Evolutionary conservation across 2,888 invertebrate species (phyloP), one percentile per base, ranked within the genome.

Genomic region (Archaeoteleia sp.): DNA sequence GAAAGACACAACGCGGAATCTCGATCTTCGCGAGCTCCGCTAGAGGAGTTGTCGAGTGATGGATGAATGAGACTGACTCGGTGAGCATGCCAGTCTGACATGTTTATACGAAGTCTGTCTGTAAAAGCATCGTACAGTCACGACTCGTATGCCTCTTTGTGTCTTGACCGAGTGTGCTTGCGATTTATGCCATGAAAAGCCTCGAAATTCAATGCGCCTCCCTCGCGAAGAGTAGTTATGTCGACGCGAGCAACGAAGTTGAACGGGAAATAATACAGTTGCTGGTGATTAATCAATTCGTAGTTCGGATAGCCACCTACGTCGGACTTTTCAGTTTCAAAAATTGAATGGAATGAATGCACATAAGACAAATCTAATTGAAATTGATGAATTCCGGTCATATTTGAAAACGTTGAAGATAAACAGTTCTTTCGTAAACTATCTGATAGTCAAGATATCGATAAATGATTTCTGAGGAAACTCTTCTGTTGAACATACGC

Each of bases 21-120:
- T 46, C 63, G 51, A 54, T 57, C 49, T 45, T 27, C 53, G 43
- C 51, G 46, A 57, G 61, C 54, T 55, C 39, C 55, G 42, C 40
- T 34, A 29, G 43, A 48, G 53, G 58, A 57, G 65, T 27, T 67
- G 54, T 57, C 65, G 65, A 60, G 67, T 82, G 83, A 84, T 84
- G 82, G 82, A 84, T 84, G 82, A 82, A 81, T 76, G 76, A 72
- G 68, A 55, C 54, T 60, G 55, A 67, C 71, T 76, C 73, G 73
- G 71, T 75, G 79, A 80, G 79, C 77, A 79, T 75, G 79, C 75
- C 75, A 73, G 74, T 73, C 82, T 83, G 82, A 82, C 84, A 79
- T 84, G 84, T 84, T 84, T 84, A 84, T 83, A 83, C 81, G 79
- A 73, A 75, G 78, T 77, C 78, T 79, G 79, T 80, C 79, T 77